A percentile compares a stretch with the other conserved stretches of the same genome.
phyloP scores from a whole-genome alignment of 2,888 invertebrate genomes.

The Drosophila mimetica region DNA sequence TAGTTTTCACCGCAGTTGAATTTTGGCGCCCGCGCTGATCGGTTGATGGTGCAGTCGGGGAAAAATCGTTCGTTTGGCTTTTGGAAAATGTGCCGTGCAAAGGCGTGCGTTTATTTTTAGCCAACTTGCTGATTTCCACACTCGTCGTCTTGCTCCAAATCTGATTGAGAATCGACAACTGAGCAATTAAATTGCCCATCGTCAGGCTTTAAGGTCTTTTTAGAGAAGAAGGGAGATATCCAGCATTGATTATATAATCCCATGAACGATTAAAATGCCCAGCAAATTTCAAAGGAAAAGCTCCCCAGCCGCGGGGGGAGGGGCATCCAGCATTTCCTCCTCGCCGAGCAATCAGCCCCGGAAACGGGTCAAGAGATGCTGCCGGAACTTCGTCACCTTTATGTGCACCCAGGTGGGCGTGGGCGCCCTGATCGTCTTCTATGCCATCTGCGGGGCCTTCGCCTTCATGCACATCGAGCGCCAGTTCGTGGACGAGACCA shows the following conservation, averaged over 20 bases:
- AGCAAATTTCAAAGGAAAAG: slow-evolving; percentile 71
- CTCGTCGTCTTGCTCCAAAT: slow-evolving; percentile 28
- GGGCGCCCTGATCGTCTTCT: slow-evolving; percentile 93
- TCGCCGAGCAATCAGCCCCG: slow-evolving; percentile 89
- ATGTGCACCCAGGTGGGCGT: slow-evolving; percentile 97
- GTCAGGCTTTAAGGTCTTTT: slow-evolving; percentile 11
- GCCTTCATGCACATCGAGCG: slow-evolving; percentile 92
- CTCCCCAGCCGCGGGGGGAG: slow-evolving; percentile 50
- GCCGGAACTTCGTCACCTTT: slow-evolving; percentile 93
- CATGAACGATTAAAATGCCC: slow-evolving; percentile 45
- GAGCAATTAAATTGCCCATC: slow-evolving; percentile 43
- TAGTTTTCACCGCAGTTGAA: slow-evolving; percentile 57
- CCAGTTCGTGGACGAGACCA: slow-evolving; percentile 85
- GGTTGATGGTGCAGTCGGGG: slow-evolving; percentile 29
- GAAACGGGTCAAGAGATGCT: slow-evolving; percentile 93
- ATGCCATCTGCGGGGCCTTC: slow-evolving; percentile 93
- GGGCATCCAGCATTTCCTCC: slow-evolving; percentile 86
- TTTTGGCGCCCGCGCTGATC: slow-evolving; percentile 58
- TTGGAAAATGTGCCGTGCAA: slow-evolving; percentile 51
- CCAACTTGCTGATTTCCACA: slow-evolving; percentile 59
- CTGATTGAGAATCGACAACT: slow-evolving; percentile 31
- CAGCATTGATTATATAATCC: slow-evolving; percentile 21
- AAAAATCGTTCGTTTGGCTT: slow-evolving; percentile 34
- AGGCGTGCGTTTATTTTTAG: slow-evolving; percentile 73
- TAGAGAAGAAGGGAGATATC: neutral